phyloP scores from a whole-genome alignment of 2,113 vertebrate species.

The Prunella himalayana region DNA sequence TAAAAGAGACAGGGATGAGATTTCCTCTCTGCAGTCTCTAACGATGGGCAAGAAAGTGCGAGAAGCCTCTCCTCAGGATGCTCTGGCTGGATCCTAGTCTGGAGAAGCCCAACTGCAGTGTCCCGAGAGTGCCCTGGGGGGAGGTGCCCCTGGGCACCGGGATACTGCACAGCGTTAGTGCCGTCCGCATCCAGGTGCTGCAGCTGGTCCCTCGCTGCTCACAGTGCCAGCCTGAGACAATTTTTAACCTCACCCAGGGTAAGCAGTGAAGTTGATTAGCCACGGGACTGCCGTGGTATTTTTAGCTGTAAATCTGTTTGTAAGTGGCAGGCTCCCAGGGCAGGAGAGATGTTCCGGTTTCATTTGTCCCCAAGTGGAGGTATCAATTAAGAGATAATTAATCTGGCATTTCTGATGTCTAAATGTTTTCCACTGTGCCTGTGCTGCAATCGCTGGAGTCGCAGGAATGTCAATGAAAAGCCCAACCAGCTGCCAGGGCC shows the following conservation, averaged over 20 bases:
- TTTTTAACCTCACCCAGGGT: slow-evolving; percentile 17
- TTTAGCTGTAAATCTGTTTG: slow-evolving; percentile 58
- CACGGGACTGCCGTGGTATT: not conserved
- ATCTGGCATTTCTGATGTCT: slow-evolving; percentile 30
- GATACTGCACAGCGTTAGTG: not conserved
- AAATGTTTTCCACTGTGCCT: slow-evolving; percentile 16
- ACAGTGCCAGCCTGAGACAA: not conserved
- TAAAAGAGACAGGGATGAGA: not conserved
- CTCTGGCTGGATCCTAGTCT: not conserved
- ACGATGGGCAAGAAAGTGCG: rapidly evolving
- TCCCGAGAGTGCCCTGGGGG: rapidly evolving
- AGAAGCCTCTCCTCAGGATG: rapidly evolving
- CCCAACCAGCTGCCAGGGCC: not conserved
- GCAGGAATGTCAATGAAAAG: slow-evolving; percentile 20
- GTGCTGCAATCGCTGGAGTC: not conserved
- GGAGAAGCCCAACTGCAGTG: rapidly evolving
- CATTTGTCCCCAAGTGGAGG: slow-evolving; percentile 39
- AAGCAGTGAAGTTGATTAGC: slow-evolving; percentile 36
- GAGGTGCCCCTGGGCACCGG: not conserved
- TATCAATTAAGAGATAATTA: slow-evolving; percentile 59
- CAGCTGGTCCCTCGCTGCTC: not conserved
- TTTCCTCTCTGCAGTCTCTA: not conserved
- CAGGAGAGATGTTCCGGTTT: slow-evolving; percentile 18
- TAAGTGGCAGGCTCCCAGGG: slow-evolving; percentile 10
- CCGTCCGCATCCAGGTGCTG: not conserved